Conservation (phyloP, 1,140 invertebrate genomes). For the Drosophila ambigua region DNA sequence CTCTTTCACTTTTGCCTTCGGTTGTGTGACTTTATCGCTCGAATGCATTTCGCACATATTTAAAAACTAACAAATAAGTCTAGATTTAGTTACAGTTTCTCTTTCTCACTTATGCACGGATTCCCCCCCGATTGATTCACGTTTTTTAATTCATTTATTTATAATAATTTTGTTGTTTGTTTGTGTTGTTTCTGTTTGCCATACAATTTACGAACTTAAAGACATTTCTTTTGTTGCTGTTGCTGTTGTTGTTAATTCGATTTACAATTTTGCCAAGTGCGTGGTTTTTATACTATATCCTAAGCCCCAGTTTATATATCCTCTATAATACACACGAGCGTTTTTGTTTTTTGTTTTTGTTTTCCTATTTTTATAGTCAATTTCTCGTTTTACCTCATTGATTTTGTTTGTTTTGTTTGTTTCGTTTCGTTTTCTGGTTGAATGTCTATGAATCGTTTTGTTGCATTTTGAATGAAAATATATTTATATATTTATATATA, state of each 20-base stretch:
- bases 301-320: slow-evolving; percentile 1
- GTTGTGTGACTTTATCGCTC: slow-evolving; percentile 9
- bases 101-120: slow-evolving; percentile 61
- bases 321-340: slow-evolving; percentile 67
- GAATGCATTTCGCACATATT: slow-evolving; percentile 64
- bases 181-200: slow-evolving; percentile 32
- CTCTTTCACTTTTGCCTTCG: slow-evolving; percentile 27
- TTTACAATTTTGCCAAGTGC: slow-evolving; percentile 72
- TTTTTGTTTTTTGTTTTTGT: slow-evolving; percentile 18
- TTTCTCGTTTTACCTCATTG: slow-evolving; percentile 24
- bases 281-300: slow-evolving; percentile 17
- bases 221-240: slow-evolving; percentile 16
- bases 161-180: slow-evolving; percentile 39
- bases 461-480: slow-evolving; percentile 76
- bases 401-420: slow-evolving; percentile 21
- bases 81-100: slow-evolving; percentile 81
- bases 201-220: slow-evolving; percentile 65
- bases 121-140: not conserved
- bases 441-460: slow-evolving; percentile 11
- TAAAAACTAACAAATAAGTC: slow-evolving; percentile 80
- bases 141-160: slow-evolving; percentile 38
- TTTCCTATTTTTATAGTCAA: slow-evolving; percentile 8
- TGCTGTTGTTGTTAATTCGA: slow-evolving; percentile 53
- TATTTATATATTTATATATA: slow-evolving; percentile 47
- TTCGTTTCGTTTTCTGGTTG: slow-evolving; percentile 27